Percentiles rank a stretch among this genome's conserved stretches.
Evolutionary conservation across 2,888 invertebrate species (phyloP).

Genomic region (Hyppa rectilinea): DNA sequence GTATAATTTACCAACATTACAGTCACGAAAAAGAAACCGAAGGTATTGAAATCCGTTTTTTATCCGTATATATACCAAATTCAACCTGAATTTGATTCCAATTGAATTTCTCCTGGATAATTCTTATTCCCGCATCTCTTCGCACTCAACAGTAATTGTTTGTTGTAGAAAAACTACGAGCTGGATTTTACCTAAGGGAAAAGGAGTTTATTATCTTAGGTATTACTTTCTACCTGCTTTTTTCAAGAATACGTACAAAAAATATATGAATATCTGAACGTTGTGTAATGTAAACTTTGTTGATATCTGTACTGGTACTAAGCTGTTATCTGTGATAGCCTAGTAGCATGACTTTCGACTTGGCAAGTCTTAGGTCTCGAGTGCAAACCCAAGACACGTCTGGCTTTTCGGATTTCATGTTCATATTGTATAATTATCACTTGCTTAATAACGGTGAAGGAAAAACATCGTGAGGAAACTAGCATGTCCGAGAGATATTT

Average conservation of each 20-base stretch:
- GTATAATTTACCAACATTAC: neutral
- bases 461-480: too few species aligned
- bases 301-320: neutral
- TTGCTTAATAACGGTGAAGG: too few species aligned
- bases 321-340: too few species aligned
- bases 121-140: conserved; percentile 41
- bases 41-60: conserved; percentile 9
- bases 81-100: conserved; percentile 13
- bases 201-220: conserved; percentile 19
- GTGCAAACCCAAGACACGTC: too few species aligned
- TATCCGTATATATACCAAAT: conserved; percentile 9
- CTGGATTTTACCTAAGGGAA: conserved; percentile 22
- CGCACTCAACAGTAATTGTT: conserved; percentile 51
- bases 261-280: neutral
- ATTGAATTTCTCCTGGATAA: conserved; percentile 53
- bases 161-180: conserved; percentile 35
- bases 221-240: neutral
- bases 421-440: too few species aligned
- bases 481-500: too few species aligned
- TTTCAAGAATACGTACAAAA: neutral
- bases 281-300: neutral
- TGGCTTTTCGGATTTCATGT: too few species aligned
- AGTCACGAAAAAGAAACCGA: neutral
- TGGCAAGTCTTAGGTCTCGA: too few species aligned
- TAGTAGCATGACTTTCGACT: too few species aligned